These are phyloP conservation scores for Argyrosomus regius DNA, from an alignment of 2,797 vertebrate genomes.

Conservation along the genomic window DNA sequence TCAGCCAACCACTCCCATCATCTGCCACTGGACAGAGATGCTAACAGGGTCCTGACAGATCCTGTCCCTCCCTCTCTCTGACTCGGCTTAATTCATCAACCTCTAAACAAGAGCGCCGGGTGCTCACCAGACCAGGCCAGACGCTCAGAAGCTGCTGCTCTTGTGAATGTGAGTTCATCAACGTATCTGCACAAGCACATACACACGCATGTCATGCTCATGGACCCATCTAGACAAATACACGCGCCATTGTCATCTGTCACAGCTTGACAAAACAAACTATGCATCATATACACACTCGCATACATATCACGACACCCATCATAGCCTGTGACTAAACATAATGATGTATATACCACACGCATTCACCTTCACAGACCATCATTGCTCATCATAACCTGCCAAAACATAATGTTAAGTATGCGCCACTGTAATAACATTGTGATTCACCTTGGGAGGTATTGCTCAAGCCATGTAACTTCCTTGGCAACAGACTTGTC, in stretches of 20 bases:
- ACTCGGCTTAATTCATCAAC: constrained; percentile 77
- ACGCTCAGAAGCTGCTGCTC: constrained; percentile 44
- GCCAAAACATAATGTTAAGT: constrained; percentile 64
- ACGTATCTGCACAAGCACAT: background rate
- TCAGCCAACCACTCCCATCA: constrained; percentile 65
- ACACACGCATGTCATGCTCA: constrained; percentile 17
- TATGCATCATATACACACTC: constrained; percentile 44
- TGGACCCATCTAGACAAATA: constrained; percentile 10
- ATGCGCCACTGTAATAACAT: constrained; percentile 67
- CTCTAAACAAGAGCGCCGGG: constrained; percentile 70
- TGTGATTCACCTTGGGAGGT: constrained; percentile 65
- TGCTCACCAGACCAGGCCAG: constrained; percentile 40
- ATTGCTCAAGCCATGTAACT: constrained; percentile 40
- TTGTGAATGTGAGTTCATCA: background rate
- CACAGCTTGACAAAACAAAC: constrained; percentile 57
- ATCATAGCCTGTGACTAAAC: constrained; percentile 54
- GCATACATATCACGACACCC: constrained; percentile 27
- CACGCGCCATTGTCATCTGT: constrained; percentile 44
- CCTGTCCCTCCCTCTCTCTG: constrained; percentile 57
- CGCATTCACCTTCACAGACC: constrained; percentile 23
- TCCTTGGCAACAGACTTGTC: constrained; percentile 57
- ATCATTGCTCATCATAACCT: constrained; percentile 54
- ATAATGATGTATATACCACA: constrained; percentile 45
- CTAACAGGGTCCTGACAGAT: constrained; percentile 81
- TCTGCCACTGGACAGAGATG: constrained; percentile 73